A percentile compares a stretch with the other conserved stretches of the same genome.
These are phyloP conservation scores for Proteles cristata DNA, from an alignment of 2,113 vertebrate species.

Conservation along the genomic window DNA sequence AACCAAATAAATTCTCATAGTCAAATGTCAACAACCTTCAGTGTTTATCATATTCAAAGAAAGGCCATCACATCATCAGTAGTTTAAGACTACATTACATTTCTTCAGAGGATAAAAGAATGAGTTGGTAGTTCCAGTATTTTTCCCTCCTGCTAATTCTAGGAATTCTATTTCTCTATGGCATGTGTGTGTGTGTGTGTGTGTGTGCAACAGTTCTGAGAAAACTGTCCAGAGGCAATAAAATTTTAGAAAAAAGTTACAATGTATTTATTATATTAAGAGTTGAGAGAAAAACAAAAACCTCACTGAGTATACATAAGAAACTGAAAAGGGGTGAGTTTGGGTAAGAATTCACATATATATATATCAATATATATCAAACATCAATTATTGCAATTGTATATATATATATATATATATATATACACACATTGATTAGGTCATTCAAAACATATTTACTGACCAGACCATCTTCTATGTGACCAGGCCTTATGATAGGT, in stretches of 20 bases:
- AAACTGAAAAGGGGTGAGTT: neutral
- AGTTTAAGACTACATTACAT: constrained; percentile 33
- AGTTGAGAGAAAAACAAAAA: constrained; percentile 35
- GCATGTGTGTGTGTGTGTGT: neutral
- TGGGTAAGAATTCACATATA: neutral
- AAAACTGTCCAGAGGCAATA: constrained; percentile 41
- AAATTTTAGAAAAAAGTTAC: neutral
- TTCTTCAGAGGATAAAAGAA: constrained; percentile 35
- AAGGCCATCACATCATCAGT: neutral
- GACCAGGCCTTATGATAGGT: neutral
- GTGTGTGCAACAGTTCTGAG: neutral
- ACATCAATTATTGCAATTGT: too few relatives aligned
- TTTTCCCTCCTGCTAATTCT: constrained; percentile 42
- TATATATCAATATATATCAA: too few relatives aligned
- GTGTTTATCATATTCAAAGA: constrained; percentile 59
- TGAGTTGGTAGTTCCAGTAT: constrained; percentile 7
- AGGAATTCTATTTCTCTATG: constrained; percentile 48
- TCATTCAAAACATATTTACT: neutral
- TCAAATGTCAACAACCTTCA: constrained; percentile 52
- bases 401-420: too few relatives aligned
- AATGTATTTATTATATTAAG: neutral
- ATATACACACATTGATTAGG: too few relatives aligned
- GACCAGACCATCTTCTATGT: neutral
- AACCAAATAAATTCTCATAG: constrained; percentile 53
- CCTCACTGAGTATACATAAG: neutral